Evolutionary conservation across 2,113 vertebrate species (phyloP).

Genomic region (Rhabdomys dilectus): DNA sequence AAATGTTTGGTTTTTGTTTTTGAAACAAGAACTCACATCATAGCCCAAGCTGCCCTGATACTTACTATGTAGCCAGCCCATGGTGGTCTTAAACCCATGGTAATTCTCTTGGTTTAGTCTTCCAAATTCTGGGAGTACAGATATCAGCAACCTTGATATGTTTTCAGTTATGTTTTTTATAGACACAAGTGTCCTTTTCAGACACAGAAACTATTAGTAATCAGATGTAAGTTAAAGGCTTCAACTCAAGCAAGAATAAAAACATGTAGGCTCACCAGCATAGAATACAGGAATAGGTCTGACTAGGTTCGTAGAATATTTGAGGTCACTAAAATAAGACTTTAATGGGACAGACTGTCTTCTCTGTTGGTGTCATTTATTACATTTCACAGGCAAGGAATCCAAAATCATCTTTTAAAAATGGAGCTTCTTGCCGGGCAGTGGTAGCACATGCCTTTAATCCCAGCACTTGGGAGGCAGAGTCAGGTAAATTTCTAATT

Average conservation of each 20-base stretch:
- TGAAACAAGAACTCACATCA: background rate
- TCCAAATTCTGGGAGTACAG: background rate
- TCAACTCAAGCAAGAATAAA: conserved; percentile 49
- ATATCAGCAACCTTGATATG: background rate
- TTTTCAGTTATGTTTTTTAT: conserved; percentile 4
- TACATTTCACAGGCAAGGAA: conserved; percentile 49
- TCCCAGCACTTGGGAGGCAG: background rate
- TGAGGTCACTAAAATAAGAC: conserved; percentile 4
- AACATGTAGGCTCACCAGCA: background rate
- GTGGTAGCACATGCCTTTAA: background rate
- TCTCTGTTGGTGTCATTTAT: background rate
- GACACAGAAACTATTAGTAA: conserved; percentile 40
- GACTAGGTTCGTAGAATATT: background rate
- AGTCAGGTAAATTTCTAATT: too few relatives aligned
- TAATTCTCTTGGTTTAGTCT: background rate
- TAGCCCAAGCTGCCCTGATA: background rate
- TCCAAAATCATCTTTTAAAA: conserved; percentile 40
- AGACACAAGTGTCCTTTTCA: conserved; percentile 5
- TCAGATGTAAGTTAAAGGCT: conserved; percentile 16
- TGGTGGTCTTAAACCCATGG: background rate
- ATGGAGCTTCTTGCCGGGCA: background rate
- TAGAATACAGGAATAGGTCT: conserved; percentile 5
- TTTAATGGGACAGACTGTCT: conserved; percentile 12
- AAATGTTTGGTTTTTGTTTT: background rate
- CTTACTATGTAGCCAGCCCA: background rate